A percentile compares a stretch with the other conserved stretches of the same genome.
These are phyloP conservation scores for Gymnocephalus cernua DNA, from an alignment of 2,113 vertebrate genomes.

Conservation along the genomic window DNA sequence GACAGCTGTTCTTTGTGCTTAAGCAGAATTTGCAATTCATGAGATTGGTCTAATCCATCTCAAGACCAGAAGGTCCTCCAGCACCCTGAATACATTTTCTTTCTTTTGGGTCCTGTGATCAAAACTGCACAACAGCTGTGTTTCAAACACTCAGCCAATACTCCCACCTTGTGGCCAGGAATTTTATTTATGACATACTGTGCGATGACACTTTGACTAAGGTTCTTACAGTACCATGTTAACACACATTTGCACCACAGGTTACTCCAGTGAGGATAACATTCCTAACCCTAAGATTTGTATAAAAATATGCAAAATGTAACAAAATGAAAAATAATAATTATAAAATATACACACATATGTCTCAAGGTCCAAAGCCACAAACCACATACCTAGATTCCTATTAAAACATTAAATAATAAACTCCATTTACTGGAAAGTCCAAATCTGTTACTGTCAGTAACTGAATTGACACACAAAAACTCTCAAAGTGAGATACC, in stretches of 20 bases:
- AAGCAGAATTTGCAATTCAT: slow-evolving; percentile 67
- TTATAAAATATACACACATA: neutral
- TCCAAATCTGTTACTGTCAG: slow-evolving; percentile 24
- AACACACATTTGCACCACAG: neutral
- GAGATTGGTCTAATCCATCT: slow-evolving; percentile 42
- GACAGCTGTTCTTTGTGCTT: slow-evolving; percentile 52
- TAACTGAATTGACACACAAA: slow-evolving; percentile 34
- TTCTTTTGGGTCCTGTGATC: slow-evolving; percentile 4
- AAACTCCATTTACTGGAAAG: slow-evolving; percentile 33
- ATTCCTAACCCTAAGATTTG: neutral
- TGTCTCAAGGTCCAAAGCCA: neutral
- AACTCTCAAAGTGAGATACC: slow-evolving; percentile 66
- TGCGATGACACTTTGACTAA: neutral
- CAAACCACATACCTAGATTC: neutral
- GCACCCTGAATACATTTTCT: slow-evolving; percentile 31
- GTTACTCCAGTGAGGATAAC: neutral
- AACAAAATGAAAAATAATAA: neutral
- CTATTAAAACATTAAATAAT: slow-evolving; percentile 2
- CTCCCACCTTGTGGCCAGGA: slow-evolving; percentile 47
- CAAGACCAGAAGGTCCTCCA: slow-evolving; percentile 44
- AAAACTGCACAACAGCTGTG: slow-evolving; percentile 27
- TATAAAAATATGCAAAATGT: neutral
- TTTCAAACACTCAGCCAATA: slow-evolving; percentile 38
- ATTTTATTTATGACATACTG: slow-evolving; percentile 15
- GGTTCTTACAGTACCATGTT: neutral